phyloP scores from a whole-genome alignment of 2,113 vertebrate genomes.

The Mobula birostris region DNA sequence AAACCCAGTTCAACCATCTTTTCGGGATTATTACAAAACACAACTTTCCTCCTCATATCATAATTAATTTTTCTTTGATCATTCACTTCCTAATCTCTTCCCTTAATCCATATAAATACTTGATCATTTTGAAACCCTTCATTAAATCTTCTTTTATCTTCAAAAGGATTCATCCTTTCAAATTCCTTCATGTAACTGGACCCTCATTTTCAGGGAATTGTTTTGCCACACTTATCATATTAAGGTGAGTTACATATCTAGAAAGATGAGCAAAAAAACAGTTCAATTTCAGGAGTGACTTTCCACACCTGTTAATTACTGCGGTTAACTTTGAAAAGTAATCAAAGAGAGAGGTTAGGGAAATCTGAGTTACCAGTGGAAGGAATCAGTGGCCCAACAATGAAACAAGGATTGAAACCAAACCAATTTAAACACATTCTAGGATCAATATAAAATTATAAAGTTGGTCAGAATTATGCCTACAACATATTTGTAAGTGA shows the following conservation, averaged over 20 bases:
- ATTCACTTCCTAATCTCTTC: too few species aligned
- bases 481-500: neutral
- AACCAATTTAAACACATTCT: neutral
- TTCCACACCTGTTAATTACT: neutral
- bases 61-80: too few species aligned
- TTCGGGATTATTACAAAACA: neutral
- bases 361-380: neutral
- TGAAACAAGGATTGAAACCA: neutral
- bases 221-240: neutral
- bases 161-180: too few species aligned
- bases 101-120: too few species aligned
- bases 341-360: neutral
- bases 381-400: neutral
- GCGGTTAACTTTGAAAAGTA: neutral
- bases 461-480: neutral
- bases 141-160: too few species aligned
- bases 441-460: neutral
- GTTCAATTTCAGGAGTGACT: neutral
- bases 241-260: neutral
- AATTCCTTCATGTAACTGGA: too few species aligned
- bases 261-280: neutral
- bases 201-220: neutral
- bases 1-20: neutral
- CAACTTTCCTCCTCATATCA: neutral
- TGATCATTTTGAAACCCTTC: too few species aligned